phyloP scores from a whole-genome alignment of 2,888 invertebrate species.

The Allolobophora icterica region DNA sequence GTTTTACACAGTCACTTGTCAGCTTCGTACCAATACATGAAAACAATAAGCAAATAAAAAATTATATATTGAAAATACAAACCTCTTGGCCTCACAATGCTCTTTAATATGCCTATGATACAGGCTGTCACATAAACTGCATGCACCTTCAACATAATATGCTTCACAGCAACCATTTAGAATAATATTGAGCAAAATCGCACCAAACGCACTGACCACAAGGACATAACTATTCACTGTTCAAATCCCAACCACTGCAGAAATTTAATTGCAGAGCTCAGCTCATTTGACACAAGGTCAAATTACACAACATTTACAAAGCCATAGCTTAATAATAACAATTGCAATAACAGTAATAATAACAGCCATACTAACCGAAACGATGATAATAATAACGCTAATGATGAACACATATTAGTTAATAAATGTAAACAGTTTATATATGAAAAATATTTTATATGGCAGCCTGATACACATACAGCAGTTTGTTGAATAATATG shows the following conservation, averaged over 20 bases:
- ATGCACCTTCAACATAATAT: not conserved
- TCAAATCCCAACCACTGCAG: not conserved
- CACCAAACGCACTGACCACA: not conserved
- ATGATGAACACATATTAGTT: not conserved
- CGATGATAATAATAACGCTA: not conserved
- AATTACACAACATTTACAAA: slow-evolving; percentile 5
- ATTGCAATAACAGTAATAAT: not conserved
- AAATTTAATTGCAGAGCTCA: not conserved
- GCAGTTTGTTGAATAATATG: slow-evolving; percentile 2
- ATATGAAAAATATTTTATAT: slow-evolving; percentile 11
- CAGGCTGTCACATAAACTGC: not conserved
- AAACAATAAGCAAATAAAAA: not conserved
- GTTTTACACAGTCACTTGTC: not conserved
- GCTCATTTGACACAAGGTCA: not conserved
- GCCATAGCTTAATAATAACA: not conserved
- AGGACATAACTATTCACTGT: not conserved
- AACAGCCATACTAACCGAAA: not conserved
- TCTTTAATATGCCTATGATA: not conserved
- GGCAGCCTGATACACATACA: slow-evolving; percentile 10
- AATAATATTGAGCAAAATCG: slow-evolving; percentile 17
- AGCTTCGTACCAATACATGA: not conserved
- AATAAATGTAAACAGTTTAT: not conserved
- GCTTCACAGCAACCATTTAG: not conserved
- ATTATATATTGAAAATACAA: not conserved
- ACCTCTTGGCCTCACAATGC: not conserved